phyloP scores from a whole-genome alignment of 2,797 vertebrate genomes.

The Phalloptychus januarius region DNA sequence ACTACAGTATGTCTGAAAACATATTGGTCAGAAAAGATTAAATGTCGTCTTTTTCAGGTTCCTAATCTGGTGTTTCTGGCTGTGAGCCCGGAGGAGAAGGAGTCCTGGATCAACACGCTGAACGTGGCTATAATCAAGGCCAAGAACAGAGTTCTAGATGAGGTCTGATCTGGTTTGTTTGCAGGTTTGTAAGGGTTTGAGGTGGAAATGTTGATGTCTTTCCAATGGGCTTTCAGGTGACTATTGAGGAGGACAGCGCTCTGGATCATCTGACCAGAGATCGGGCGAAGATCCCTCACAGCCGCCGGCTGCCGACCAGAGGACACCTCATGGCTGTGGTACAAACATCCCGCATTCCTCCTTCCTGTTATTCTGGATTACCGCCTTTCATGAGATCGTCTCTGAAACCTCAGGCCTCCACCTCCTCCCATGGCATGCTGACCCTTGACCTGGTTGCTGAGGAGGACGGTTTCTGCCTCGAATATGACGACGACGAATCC shows the following conservation, averaged over 20 bases:
- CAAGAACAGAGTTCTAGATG: slow-evolving; percentile 91
- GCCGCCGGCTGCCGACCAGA: slow-evolving; percentile 90
- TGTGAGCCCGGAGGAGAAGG: slow-evolving; percentile 96
- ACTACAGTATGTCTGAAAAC: no score
- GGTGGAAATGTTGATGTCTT: slow-evolving; percentile 2
- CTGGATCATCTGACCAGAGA: slow-evolving; percentile 92
- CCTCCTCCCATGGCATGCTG: slow-evolving; percentile 91
- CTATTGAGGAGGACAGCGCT: slow-evolving; percentile 87
- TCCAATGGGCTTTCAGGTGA: slow-evolving; percentile 81
- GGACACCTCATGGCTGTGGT: slow-evolving; percentile 96
- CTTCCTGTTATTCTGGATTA: background rate
- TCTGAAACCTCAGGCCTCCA: slow-evolving; percentile 83
- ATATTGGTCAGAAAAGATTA: background rate
- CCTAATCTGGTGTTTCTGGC: slow-evolving; percentile 94
- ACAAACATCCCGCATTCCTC: background rate
- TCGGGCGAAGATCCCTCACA: slow-evolving; percentile 90
- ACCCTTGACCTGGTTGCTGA: slow-evolving; percentile 93
- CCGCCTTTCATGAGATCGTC: background rate
- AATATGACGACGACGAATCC: slow-evolving; percentile 72
- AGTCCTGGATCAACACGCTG: slow-evolving; percentile 91
- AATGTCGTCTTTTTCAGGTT: slow-evolving; percentile 74
- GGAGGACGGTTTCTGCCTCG: slow-evolving; percentile 81
- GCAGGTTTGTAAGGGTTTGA: background rate
- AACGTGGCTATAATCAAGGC: slow-evolving; percentile 88
- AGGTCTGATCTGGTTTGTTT: slow-evolving; percentile 71